These are phyloP conservation scores for Clarias platycephalus DNA, from an alignment of 2,797 vertebrate genomes.

Conservation along the genomic window DNA sequence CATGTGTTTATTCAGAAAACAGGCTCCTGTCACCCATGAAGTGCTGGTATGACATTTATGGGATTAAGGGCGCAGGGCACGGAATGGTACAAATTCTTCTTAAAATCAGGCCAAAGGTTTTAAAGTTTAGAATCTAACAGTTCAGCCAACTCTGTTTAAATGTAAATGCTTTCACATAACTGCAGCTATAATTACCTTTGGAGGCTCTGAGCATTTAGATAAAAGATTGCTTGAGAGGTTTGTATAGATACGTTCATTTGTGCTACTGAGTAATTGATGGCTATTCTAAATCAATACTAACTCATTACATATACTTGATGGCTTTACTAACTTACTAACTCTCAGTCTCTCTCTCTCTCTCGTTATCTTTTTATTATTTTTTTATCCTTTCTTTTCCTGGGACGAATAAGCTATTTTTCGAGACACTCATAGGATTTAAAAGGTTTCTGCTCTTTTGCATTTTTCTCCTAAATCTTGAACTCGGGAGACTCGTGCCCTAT, in stretches of 20 bases:
- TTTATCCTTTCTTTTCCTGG: neutral
- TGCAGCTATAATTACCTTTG: too few relatives aligned
- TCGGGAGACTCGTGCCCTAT: constrained; percentile 28
- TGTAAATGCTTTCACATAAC: neutral
- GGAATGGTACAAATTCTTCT: constrained; percentile 33
- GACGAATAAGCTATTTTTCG: constrained; percentile 27
- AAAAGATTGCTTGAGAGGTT: neutral
- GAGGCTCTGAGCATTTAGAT: neutral
- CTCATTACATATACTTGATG: neutral
- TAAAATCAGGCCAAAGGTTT: constrained; percentile 40
- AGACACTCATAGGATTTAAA: constrained; percentile 50
- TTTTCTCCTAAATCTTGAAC: constrained; percentile 9
- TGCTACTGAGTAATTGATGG: neutral
- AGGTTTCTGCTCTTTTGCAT: constrained; percentile 28
- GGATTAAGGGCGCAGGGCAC: constrained; percentile 51
- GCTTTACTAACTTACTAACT: neutral
- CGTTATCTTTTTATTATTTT: neutral
- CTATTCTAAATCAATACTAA: neutral
- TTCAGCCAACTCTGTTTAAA: constrained; percentile 21
- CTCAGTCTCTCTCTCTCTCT: neutral
- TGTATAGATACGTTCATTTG: neutral
- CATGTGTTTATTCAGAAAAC: constrained; percentile 82
- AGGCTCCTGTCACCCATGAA: constrained; percentile 69
- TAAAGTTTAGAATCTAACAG: constrained; percentile 41
- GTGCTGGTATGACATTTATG: constrained; percentile 65